Percentiles rank a stretch among this genome's conserved stretches.
These are phyloP conservation scores for Oryctes rhinoceros DNA, from an alignment of 1,140 invertebrate species.

Conservation along the genomic window DNA sequence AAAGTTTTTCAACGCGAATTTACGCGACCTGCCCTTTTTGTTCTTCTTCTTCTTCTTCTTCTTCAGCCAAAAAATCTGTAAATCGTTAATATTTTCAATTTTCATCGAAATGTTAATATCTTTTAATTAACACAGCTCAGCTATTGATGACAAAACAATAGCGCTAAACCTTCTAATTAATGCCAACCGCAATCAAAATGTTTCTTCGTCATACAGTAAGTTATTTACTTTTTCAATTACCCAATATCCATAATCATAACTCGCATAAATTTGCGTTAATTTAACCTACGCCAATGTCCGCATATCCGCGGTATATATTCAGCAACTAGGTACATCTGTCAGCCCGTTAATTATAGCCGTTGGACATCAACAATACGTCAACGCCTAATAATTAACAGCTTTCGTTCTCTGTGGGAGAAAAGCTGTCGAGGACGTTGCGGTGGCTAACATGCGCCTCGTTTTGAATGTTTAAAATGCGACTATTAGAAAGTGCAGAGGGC, in stretches of 20 bases:
- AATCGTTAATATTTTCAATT: too few species aligned
- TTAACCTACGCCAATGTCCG: constrained; percentile 15
- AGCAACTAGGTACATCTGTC: constrained; percentile 18
- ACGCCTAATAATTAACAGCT: constrained; percentile 26
- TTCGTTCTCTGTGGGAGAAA: neutral
- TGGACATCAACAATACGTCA: constrained; percentile 18
- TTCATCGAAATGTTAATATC: too few species aligned
- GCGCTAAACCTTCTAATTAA: too few species aligned
- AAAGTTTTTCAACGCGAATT: too few species aligned
- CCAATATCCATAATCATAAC: neutral
- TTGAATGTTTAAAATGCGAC: constrained; percentile 25
- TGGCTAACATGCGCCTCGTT: neutral
- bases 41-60: too few species aligned
- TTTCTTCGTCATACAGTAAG: neutral
- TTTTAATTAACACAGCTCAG: too few species aligned
- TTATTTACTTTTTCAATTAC: neutral
- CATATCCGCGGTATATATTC: neutral
- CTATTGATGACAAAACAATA: too few species aligned
- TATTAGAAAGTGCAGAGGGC: constrained; percentile 26
- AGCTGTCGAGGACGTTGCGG: neutral
- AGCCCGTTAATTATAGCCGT: constrained; percentile 13
- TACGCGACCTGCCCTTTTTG: too few species aligned
- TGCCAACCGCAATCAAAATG: neutral
- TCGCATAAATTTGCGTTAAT: neutral
- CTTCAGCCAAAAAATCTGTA: too few species aligned